Evolutionary conservation across 2,113 vertebrate genomes (phyloP).

Genomic region (Corvus hawaiiensis): DNA sequence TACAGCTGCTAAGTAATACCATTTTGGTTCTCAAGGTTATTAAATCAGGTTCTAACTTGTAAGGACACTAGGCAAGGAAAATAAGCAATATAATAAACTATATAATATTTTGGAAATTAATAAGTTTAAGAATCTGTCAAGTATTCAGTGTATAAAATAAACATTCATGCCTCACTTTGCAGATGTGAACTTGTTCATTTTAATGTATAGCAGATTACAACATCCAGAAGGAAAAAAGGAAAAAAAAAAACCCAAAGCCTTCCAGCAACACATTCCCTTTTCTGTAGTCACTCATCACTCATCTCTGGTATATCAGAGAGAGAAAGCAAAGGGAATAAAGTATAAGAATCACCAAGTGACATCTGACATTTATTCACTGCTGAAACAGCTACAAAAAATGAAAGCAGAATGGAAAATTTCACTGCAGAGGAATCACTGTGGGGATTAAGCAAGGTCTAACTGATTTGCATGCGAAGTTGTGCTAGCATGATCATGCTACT

Average conservation of each 20-base stretch:
- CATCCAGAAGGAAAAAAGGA: neutral
- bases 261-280: constrained; percentile 17
- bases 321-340: neutral
- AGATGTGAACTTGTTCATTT: constrained; percentile 26
- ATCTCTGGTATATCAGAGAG: neutral
- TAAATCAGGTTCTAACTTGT: constrained; percentile 1
- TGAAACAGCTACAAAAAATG: neutral
- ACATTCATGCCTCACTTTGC: neutral
- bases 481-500: neutral
- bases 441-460: neutral
- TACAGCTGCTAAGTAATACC: neutral
- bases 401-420: constrained; percentile 5
- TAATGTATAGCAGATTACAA: neutral
- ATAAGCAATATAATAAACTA: neutral
- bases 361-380: constrained; percentile 8
- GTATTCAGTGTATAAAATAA: neutral
- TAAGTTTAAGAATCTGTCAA: neutral
- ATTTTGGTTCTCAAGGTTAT: neutral
- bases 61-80: neutral
- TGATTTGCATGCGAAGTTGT: neutral
- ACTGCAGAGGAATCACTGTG: neutral
- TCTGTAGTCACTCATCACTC: constrained; percentile 27
- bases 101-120: neutral
- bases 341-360: neutral
- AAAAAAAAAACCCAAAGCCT: neutral